Evolutionary conservation across 2,113 vertebrate genomes (phyloP).

Genomic region (Columbina picui): DNA sequence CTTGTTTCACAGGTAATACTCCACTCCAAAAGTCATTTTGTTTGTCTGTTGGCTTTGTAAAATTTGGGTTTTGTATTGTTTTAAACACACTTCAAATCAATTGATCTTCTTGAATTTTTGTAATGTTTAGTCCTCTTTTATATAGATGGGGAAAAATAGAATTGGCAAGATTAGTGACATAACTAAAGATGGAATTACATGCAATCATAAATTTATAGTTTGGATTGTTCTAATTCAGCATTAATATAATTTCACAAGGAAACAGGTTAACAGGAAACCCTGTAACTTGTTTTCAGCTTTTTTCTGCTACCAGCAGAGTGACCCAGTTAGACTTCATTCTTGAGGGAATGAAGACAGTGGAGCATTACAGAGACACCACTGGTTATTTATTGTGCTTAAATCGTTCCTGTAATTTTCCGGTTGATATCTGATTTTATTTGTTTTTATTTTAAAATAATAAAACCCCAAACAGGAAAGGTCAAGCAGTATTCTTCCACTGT

Average conservation of each 20-base stretch:
- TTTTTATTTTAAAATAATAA: not conserved
- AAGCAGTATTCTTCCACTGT: conserved; percentile 80
- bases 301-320: not conserved
- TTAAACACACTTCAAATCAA: not conserved
- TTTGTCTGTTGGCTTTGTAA: not conserved
- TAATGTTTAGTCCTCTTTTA: not conserved
- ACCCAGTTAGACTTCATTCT: not conserved
- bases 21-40: not conserved
- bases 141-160: not conserved
- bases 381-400: not conserved
- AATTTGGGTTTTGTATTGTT: not conserved
- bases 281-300: not conserved
- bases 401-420: not conserved
- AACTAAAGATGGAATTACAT: not conserved
- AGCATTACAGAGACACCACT: not conserved
- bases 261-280: not conserved
- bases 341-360: not conserved
- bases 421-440: not conserved
- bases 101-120: not conserved
- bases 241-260: not conserved
- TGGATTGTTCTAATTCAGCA: not conserved
- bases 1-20: conserved; percentile 87
- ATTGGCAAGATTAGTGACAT: not conserved
- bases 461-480: conserved; percentile 74
- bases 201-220: not conserved